A percentile compares a stretch with the other conserved stretches of the same genome.
phyloP scores from a whole-genome alignment of 2,797 vertebrate genomes.

The Hypotaenidia philippensis region DNA sequence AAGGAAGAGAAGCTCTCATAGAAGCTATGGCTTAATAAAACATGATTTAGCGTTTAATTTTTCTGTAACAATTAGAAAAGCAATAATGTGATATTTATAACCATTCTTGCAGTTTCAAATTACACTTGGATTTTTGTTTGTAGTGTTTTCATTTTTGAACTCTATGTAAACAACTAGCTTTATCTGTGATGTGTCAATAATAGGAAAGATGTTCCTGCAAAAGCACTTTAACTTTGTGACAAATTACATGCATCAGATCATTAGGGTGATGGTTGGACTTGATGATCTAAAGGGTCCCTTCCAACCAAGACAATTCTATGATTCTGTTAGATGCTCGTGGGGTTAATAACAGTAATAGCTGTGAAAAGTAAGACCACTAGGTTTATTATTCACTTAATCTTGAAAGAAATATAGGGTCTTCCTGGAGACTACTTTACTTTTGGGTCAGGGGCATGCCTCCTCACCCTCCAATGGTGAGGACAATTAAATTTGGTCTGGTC shows the following conservation, averaged over 20 bases:
- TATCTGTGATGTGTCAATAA: neutral
- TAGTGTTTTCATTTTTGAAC: neutral
- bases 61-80: neutral
- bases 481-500: neutral
- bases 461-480: accelerated
- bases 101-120: neutral
- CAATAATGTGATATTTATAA: neutral
- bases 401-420: neutral
- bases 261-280: no score
- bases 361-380: neutral
- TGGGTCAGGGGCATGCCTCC: neutral
- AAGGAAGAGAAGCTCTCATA: neutral
- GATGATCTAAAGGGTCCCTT: no score
- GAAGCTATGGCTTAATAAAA: neutral
- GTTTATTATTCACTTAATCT: neutral
- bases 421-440: neutral
- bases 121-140: neutral
- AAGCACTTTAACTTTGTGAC: neutral
- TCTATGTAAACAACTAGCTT: neutral
- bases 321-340: neutral
- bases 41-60: neutral
- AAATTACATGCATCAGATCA: neutral
- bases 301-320: no score
- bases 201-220: neutral
- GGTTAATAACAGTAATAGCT: neutral